Evolutionary conservation across 2,113 vertebrate genomes (phyloP).

Genomic region (Mobula birostris): DNA sequence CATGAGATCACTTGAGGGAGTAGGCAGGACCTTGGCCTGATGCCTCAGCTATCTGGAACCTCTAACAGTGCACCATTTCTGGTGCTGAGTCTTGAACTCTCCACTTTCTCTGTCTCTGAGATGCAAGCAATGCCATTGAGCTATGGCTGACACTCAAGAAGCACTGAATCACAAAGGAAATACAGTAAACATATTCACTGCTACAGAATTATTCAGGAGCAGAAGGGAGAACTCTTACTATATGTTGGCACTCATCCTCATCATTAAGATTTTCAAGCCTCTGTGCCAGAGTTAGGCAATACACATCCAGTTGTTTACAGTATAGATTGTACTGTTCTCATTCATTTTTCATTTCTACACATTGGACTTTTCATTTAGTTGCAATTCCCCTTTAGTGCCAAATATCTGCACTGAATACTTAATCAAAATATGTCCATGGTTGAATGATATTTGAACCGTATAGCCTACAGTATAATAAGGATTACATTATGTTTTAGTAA

Average conservation of each 20-base stretch:
- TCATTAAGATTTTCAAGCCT: constrained; percentile 12
- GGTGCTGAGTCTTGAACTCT: background rate
- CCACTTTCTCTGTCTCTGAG: background rate
- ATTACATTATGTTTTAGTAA: no score
- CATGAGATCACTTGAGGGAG: background rate
- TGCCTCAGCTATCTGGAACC: background rate
- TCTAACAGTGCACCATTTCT: background rate
- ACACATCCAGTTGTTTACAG: background rate
- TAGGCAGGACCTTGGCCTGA: background rate
- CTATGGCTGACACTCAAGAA: background rate
- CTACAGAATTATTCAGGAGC: background rate
- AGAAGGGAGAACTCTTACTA: constrained; percentile 1
- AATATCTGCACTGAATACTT: background rate
- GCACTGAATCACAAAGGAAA: background rate
- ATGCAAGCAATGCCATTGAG: background rate
- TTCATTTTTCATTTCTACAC: constrained; percentile 27
- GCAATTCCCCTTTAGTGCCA: background rate
- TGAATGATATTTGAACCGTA: background rate
- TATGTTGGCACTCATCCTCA: constrained; percentile 5
- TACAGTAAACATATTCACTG: background rate
- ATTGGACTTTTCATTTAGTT: constrained; percentile 16
- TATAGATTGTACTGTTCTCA: constrained; percentile 2
- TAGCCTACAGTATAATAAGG: no score
- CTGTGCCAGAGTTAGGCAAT: background rate
- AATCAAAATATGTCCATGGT: background rate